Evolutionary conservation across 2,113 vertebrate species (phyloP), one percentile per base, ranked within the genome.

Genomic region (Cheilinus undulatus): DNA sequence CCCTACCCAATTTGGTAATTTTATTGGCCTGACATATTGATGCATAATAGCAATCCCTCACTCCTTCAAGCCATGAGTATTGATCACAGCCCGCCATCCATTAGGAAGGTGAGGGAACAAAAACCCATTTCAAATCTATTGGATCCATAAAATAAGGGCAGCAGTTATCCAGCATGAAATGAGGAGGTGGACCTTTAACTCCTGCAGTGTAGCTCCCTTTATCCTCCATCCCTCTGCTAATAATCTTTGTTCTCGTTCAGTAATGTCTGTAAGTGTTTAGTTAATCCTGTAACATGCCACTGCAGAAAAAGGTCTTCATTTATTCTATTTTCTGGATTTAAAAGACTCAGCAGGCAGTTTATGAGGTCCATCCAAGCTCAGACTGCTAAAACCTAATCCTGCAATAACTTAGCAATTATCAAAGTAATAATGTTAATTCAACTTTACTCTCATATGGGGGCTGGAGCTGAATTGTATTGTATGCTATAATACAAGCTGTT

Each of bases 1-100:
- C 36, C 26, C 11, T 14, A 51, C 60, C 42, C 34, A 62, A 71
- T 83, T 64, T 76, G 59, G 64, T 60, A 13, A 60, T 78, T 69
- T 82, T 73, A 82, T 60, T 56, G 64, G 48, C 46, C 52, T 78
- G 48, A 69, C 70, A 74, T 50, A 69, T 83, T 74, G 70, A 70
- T 78, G 70, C 75, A 74, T 71, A 66, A 61, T 34, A 70, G 75
- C 59, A 60, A 65, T 78, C 59, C 60, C 42, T 78, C 74, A 65
- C 64, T 73, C 53, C 64, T 69, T 68, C 74, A 65, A 78, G 65
- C 40, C 59, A 17, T 30, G 43, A 45, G 34, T 66, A 78, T 70
- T 61, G 80, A 74, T 78, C 60, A 78, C 22, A 50, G 7, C 14
- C 65, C 4, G 28, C 50, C 71, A 66, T 70, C 69, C 65, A 83